Evolutionary conservation across 2,113 vertebrate genomes (phyloP).

Genomic region (Laticauda colubrina): DNA sequence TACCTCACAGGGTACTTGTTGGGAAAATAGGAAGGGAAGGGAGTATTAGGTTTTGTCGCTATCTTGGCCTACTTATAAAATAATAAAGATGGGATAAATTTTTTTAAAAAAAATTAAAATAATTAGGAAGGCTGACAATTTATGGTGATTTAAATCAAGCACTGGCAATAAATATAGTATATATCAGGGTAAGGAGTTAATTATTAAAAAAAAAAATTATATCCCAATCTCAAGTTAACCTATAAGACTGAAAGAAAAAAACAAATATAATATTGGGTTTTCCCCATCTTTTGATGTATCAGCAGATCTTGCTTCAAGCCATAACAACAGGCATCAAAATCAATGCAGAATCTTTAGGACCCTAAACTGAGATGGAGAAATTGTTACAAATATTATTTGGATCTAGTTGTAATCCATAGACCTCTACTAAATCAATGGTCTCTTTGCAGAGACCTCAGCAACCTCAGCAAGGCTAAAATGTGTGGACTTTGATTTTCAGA

Average conservation of each 20-base stretch:
- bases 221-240: not conserved
- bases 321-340: not conserved
- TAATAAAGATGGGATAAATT: too few relatives aligned
- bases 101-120: too few relatives aligned
- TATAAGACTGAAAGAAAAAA: not conserved
- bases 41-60: too few relatives aligned
- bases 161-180: not conserved
- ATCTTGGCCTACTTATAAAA: too few relatives aligned
- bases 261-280: not conserved
- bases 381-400: too few relatives aligned
- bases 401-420: too few relatives aligned
- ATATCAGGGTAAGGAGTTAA: not conserved
- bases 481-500: not conserved
- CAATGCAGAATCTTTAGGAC: not conserved
- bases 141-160: not conserved
- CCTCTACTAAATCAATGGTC: too few relatives aligned
- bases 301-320: not conserved
- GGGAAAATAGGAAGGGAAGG: too few relatives aligned
- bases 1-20: too few relatives aligned
- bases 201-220: not conserved
- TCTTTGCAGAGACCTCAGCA: too few relatives aligned
- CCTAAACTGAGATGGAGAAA: too few relatives aligned
- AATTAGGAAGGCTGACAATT: not conserved
- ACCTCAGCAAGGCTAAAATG: not conserved
- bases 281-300: not conserved